Conservation (phyloP, 2,113 vertebrate species). For the Chamaea fasciata region DNA sequence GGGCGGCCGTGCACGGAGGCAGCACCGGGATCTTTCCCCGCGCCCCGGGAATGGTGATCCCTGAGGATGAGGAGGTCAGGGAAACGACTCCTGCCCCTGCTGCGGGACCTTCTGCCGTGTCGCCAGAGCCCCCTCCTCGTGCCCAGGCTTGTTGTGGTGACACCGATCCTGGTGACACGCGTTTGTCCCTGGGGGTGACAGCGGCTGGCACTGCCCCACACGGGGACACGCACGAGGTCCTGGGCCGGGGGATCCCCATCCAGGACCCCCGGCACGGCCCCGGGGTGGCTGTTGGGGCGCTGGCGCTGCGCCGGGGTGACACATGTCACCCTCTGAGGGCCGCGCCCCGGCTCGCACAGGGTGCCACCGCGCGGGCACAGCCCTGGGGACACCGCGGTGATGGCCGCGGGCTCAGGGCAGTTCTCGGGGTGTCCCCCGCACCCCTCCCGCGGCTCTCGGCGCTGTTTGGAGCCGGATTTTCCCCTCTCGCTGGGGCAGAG, state of each 20-base stretch:
- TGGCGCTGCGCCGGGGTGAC: not conserved
- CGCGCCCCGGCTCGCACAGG: fast-evolving
- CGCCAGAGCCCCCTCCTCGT: not conserved
- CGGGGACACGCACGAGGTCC: not conserved
- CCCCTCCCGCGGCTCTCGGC: not conserved
- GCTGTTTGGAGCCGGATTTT: fast-evolving
- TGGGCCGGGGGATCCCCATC: not conserved
- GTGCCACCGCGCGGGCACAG: not conserved
- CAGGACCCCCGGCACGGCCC: not conserved
- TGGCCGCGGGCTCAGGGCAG: not conserved
- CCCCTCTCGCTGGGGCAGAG: not conserved
- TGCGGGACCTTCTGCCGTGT: not conserved
- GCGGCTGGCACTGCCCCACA: not conserved
- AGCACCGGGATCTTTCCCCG: not conserved
- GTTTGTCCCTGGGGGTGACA: not conserved
- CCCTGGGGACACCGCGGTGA: not conserved
- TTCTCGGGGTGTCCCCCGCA: not conserved
- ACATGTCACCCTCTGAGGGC: not conserved
- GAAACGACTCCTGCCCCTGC: not conserved
- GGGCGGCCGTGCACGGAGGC: too few species aligned
- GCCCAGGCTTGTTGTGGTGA: fast-evolving
- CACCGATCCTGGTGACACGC: fast-evolving
- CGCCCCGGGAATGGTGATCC: fast-evolving
- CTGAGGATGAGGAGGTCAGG: not conserved
- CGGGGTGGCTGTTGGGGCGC: fast-evolving